Evolutionary conservation across 2,113 vertebrate species (phyloP).

Genomic region (Rhipidura dahli): DNA sequence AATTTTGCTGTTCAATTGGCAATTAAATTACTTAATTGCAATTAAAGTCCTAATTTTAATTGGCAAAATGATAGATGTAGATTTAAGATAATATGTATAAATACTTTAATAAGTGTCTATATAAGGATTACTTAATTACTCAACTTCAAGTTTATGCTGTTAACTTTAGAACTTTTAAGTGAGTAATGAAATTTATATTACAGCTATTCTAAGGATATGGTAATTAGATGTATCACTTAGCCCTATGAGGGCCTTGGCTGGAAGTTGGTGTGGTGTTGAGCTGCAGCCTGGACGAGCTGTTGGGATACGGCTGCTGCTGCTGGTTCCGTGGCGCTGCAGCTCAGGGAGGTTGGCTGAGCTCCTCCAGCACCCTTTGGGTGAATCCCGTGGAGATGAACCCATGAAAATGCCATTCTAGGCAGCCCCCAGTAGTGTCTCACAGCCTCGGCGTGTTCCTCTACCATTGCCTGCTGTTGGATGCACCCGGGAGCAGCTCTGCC

Average conservation of each 20-base stretch:
- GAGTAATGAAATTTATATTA: slow-evolving; percentile 82
- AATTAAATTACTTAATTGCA: slow-evolving; percentile 98
- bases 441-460: rapidly evolving
- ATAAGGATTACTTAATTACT: slow-evolving; percentile 89
- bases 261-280: neutral
- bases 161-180: slow-evolving; percentile 86
- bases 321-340: rapidly evolving
- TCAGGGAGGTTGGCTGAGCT: neutral
- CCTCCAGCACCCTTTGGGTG: rapidly evolving
- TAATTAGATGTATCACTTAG: slow-evolving; percentile 71
- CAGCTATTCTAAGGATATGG: slow-evolving; percentile 77
- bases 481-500: rapidly evolving
- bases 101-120: slow-evolving; percentile 89
- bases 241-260: slow-evolving; percentile 45
- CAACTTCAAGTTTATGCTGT: slow-evolving; percentile 86
- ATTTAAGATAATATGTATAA: slow-evolving; percentile 90
- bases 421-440: rapidly evolving
- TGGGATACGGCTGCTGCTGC: rapidly evolving
- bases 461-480: rapidly evolving
- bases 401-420: rapidly evolving
- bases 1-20: slow-evolving; percentile 95
- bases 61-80: slow-evolving; percentile 90
- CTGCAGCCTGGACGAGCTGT: neutral
- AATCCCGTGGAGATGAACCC: rapidly evolving
- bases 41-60: slow-evolving; percentile 94